Percentiles rank a stretch among this genome's conserved stretches.
phyloP scores from a whole-genome alignment of 1,140 invertebrate species.

The Paracyclopina nana region DNA sequence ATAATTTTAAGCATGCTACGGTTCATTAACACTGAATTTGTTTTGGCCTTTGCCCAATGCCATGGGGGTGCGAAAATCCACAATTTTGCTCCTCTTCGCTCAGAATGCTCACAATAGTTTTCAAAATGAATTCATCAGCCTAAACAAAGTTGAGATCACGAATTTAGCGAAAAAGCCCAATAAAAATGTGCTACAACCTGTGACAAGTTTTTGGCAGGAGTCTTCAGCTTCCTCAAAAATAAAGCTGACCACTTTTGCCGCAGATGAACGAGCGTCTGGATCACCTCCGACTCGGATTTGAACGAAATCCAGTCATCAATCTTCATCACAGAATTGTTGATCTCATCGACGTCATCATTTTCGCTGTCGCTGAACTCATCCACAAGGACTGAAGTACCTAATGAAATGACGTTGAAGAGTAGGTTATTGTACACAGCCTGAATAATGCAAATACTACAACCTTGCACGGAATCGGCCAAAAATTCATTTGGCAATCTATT shows the following conservation, averaged over 20 bases:
- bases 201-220: neutral
- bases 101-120: neutral
- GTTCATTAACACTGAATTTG: too few species aligned
- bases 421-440: neutral
- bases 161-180: neutral
- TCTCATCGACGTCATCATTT: neutral
- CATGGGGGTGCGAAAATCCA: neutral
- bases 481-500: conserved; percentile 39
- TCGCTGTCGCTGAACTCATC: neutral
- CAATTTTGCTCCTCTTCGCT: neutral
- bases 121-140: neutral
- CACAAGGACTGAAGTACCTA: neutral
- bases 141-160: neutral
- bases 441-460: conserved; percentile 24
- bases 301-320: neutral
- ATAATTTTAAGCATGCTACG: too few species aligned
- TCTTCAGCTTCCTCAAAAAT: neutral
- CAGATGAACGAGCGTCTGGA: neutral
- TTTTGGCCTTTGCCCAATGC: neutral
- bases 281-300: neutral
- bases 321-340: neutral
- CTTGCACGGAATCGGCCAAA: conserved; percentile 33
- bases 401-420: neutral
- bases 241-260: neutral
- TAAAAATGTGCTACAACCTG: neutral